Evolutionary conservation across 2,113 vertebrate genomes (phyloP).

Genomic region (Malaclemys terrapin): DNA sequence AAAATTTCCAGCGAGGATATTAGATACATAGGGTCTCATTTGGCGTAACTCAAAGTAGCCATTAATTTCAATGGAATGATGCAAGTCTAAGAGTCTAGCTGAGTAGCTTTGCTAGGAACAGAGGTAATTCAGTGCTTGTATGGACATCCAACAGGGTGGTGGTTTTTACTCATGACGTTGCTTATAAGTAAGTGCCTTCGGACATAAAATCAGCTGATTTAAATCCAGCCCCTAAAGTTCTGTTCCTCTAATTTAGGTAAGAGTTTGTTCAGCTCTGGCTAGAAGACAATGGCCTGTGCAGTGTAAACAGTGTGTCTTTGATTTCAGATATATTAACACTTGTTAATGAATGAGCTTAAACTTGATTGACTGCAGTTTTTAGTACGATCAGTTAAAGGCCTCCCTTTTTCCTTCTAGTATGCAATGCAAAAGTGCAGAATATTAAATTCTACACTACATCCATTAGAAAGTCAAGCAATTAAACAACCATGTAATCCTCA

Average conservation of each 20-base stretch:
- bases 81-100: background rate
- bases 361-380: constrained; percentile 44
- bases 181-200: background rate
- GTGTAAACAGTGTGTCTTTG: constrained; percentile 12
- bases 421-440: constrained; percentile 49
- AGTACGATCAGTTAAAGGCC: constrained; percentile 31
- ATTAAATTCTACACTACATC: constrained; percentile 58
- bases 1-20: constrained; percentile 13
- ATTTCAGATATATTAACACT: constrained; percentile 22
- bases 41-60: background rate
- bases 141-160: background rate
- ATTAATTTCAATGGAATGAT: constrained; percentile 1
- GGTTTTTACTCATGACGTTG: background rate
- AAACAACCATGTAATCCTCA: constrained; percentile 46
- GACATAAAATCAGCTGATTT: constrained; percentile 10
- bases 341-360: constrained; percentile 51
- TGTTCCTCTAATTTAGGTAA: background rate
- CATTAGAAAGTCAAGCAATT: constrained; percentile 65
- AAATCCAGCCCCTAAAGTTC: background rate
- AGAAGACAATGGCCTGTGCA: background rate
- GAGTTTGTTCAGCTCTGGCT: background rate
- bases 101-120: background rate
- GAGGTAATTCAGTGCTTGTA: background rate
- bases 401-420: constrained; percentile 34
- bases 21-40: background rate